Evolutionary conservation across 2,113 vertebrate genomes (phyloP).

Genomic region (Mus pahari): DNA sequence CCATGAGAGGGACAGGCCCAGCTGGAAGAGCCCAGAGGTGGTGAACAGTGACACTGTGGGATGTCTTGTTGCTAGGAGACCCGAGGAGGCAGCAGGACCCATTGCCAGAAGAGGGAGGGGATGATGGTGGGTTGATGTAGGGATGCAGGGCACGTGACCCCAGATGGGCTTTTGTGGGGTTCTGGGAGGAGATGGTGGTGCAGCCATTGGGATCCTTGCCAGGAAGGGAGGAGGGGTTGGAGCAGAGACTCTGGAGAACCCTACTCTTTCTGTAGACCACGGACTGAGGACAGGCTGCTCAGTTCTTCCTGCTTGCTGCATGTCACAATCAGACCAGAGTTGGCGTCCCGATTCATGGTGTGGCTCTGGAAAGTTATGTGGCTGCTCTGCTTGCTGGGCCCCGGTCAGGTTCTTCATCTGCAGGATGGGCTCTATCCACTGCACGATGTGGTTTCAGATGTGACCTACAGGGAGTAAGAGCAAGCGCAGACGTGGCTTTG

Average conservation of each 20-base stretch:
- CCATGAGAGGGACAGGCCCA: neutral
- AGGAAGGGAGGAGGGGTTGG: neutral
- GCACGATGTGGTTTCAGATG: neutral
- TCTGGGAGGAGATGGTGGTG: neutral
- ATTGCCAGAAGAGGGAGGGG: conserved; percentile 31
- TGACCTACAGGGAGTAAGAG: conserved; percentile 1
- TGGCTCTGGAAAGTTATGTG: neutral
- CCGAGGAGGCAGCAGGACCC: neutral
- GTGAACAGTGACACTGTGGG: neutral
- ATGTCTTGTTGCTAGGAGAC: conserved; percentile 69
- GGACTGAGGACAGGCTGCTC: neutral
- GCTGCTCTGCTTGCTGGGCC: neutral
- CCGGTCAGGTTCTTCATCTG: conserved; percentile 46
- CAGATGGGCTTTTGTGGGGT: conserved; percentile 38
- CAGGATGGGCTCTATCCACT: neutral
- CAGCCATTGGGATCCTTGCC: conserved; percentile 2
- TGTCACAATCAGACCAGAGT: neutral
- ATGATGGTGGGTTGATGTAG: conserved; percentile 31
- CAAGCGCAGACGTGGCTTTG: neutral
- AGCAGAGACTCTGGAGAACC: neutral
- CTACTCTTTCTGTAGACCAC: neutral
- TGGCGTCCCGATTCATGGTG: neutral
- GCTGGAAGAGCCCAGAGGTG: conserved; percentile 54
- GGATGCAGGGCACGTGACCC: neutral
- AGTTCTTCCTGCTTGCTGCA: neutral